Evolutionary conservation across 2,113 vertebrate species (phyloP), one percentile per base, ranked within the genome.

Genomic region (Mustela nigripes): DNA sequence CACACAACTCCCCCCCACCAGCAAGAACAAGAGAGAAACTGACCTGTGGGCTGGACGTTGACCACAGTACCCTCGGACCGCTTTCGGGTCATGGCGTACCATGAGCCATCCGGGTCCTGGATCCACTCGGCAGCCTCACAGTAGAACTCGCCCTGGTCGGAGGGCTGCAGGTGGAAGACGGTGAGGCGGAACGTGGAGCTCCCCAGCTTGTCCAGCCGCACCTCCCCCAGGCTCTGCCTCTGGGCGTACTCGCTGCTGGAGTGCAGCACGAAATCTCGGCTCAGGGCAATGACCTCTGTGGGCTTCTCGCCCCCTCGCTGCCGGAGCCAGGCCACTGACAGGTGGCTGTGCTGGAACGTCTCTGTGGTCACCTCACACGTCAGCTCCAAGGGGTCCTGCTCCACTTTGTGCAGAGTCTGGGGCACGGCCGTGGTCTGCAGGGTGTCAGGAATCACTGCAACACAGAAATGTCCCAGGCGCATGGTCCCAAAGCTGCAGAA

Each of bases 81-180:
- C 97, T 99, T 99, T 95, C 98, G 99, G n/a, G 99, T 99, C 99
- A 99, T 99, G 95, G 99, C 98, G 0, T 99, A 99, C 99, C 99
- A 99, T 19, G 99, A 99, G 80, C 98, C 98, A 7, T 99, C 99
- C 0, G 99, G 98, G 90, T 99, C 99, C 98, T 99, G 99, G 98
- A 99, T 99, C 99, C 99, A 99, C 98, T 99, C 99, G 0, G 99
- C 99, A 0, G 99, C 99, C 98, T 99, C 99, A 0, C 99, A 99
- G 99, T 99, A 99, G 50, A 99, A 99, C 97, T 99, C 99, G 56
- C 99, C 99, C 98, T 99, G 99, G 98, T 99, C 99, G 0, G 99
- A 98, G 0, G 99, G 99, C 98, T 99, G 99, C 79, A 99, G 99
- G 98, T 99, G 99, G 98, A 99, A 99, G 98, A 99, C 98, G 97